phyloP scores from a whole-genome alignment of 2,888 invertebrate genomes.

The Scaeva pyrastri region DNA sequence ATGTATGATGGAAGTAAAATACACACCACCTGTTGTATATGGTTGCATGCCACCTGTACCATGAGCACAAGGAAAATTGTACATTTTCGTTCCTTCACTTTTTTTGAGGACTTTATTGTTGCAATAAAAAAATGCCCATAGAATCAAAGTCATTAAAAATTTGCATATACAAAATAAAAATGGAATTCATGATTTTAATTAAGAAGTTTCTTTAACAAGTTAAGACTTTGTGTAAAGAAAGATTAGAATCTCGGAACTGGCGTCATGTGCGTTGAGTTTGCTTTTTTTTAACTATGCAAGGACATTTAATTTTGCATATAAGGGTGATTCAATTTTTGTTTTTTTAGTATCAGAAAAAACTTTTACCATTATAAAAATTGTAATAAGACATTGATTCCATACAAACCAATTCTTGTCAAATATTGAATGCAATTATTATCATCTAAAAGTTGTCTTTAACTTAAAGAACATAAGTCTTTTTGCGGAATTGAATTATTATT shows the following conservation, averaged over 20 bases:
- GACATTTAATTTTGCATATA: not conserved
- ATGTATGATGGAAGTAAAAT: not conserved
- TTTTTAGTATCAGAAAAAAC: no score
- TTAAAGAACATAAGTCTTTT: no score
- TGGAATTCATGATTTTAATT: slow-evolving; percentile 15
- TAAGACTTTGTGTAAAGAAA: not conserved
- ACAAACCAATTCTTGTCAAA: no score
- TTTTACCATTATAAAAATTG: no score
- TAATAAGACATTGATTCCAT: no score
- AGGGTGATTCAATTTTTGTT: no score
- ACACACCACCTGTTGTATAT: slow-evolving; percentile 15
- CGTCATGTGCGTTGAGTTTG: no score
- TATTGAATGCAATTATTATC: no score
- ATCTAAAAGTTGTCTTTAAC: no score
- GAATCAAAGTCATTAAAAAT: slow-evolving; percentile 4
- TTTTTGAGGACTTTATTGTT: not conserved
- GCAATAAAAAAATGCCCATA: not conserved
- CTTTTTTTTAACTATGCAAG: not conserved
- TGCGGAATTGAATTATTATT: no score
- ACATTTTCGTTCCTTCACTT: not conserved
- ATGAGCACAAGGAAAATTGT: not conserved
- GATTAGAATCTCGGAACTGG: not conserved
- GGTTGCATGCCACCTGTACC: slow-evolving; percentile 9
- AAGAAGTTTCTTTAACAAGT: slow-evolving; percentile 2
- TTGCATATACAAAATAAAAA: slow-evolving; percentile 3